These are phyloP conservation scores for Drosophila murphyi DNA, from an alignment of 1,140 invertebrate genomes.

Conservation along the genomic window DNA sequence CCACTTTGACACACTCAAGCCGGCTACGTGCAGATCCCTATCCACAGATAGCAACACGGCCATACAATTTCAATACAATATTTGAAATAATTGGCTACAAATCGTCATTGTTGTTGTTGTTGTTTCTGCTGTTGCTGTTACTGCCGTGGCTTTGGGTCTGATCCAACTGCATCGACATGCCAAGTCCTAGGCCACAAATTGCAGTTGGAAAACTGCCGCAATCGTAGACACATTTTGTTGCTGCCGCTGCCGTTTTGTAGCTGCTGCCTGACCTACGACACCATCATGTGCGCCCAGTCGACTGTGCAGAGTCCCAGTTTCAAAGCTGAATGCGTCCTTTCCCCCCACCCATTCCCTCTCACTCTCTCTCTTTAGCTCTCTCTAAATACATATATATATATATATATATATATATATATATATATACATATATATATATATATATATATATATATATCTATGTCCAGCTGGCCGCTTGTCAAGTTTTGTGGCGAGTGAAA, in stretches of 20 bases:
- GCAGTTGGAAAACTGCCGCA: constrained; percentile 69
- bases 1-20: constrained; percentile 59
- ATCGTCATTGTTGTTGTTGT: constrained; percentile 74
- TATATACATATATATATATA: too few relatives aligned
- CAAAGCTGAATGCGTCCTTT: background rate
- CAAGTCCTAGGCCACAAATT: constrained; percentile 72
- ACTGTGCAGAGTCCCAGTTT: constrained; percentile 36
- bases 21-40: constrained; percentile 68
- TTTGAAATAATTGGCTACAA: constrained; percentile 84
- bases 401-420: too few relatives aligned
- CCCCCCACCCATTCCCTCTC: background rate
- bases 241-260: constrained; percentile 12
- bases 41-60: constrained; percentile 64
- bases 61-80: constrained; percentile 83
- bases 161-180: constrained; percentile 33
- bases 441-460: background rate
- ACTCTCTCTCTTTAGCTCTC: background rate
- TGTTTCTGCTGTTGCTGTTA: constrained; percentile 34
- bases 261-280: constrained; percentile 75
- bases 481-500: constrained; percentile 59
- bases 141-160: constrained; percentile 12
- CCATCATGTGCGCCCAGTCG: constrained; percentile 63
- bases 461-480: constrained; percentile 34
- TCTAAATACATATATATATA: too few relatives aligned
- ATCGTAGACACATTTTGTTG: constrained; percentile 57